A percentile compares a stretch with the other conserved stretches of the same genome.
phyloP scores from a whole-genome alignment of 1,140 invertebrate species.

The Zaprionus capensis region DNA sequence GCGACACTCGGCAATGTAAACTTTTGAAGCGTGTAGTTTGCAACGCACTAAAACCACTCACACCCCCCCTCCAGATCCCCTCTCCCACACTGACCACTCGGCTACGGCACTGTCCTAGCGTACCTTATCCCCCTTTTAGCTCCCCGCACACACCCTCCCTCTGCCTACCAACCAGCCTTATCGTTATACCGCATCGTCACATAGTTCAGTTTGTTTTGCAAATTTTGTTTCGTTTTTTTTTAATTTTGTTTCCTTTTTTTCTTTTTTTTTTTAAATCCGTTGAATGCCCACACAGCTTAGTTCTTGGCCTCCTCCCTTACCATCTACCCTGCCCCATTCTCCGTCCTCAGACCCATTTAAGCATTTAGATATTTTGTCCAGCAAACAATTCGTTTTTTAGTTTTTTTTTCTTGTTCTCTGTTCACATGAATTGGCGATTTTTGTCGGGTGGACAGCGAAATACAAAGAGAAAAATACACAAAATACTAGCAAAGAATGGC shows the following conservation, averaged over 20 bases:
- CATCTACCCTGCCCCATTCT: too few relatives aligned
- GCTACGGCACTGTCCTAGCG: neutral
- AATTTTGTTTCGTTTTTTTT: slow-evolving; percentile 8
- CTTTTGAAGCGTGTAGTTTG: slow-evolving; percentile 62
- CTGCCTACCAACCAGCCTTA: neutral
- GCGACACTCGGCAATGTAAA: slow-evolving; percentile 33
- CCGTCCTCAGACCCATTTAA: slow-evolving; percentile 11
- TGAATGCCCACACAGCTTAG: slow-evolving; percentile 45
- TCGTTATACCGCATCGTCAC: slow-evolving; percentile 37
- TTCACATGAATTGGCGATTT: slow-evolving; percentile 70
- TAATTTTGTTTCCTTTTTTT: neutral
- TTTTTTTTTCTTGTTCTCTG: slow-evolving; percentile 10
- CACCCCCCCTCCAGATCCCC: neutral
- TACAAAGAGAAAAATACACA: slow-evolving; percentile 14
- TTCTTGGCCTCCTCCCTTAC: neutral
- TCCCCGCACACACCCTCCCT: neutral
- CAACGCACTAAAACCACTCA: slow-evolving; percentile 29
- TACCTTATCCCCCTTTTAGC: neutral
- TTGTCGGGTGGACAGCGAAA: slow-evolving; percentile 23
- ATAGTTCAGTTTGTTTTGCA: slow-evolving; percentile 64
- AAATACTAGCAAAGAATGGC: neutral
- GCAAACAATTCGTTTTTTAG: slow-evolving; percentile 48
- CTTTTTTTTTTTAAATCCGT: slow-evolving; percentile 43
- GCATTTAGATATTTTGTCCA: slow-evolving; percentile 67
- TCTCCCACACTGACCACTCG: neutral